Evolutionary conservation across 2,888 invertebrate species (phyloP).

Genomic region (Epistrophe grossulariae): DNA sequence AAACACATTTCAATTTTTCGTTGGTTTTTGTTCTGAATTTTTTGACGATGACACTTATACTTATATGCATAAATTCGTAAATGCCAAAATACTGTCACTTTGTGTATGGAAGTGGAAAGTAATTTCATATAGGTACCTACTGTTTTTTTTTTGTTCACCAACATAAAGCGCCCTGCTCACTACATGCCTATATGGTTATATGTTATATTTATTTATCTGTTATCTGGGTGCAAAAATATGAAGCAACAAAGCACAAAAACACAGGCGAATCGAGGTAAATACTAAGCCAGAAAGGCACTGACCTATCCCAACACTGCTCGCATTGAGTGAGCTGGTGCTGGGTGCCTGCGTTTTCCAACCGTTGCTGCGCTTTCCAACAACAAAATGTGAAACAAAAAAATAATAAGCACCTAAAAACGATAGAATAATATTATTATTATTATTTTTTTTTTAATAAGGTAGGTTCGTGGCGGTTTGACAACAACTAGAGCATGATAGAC

Average conservation of each 20-base stretch:
- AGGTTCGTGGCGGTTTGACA: constrained; percentile 51
- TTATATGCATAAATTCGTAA: constrained; percentile 24
- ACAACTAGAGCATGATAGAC: constrained; percentile 67
- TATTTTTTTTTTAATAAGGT: constrained; percentile 9
- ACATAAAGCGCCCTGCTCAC: constrained; percentile 5
- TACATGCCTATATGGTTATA: not conserved
- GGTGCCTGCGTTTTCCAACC: not conserved
- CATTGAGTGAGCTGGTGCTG: constrained; percentile 52
- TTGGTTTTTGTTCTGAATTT: not conserved
- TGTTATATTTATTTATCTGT: constrained; percentile 53
- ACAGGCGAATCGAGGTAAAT: constrained; percentile 50
- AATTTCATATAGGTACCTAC: not conserved
- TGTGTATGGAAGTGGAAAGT: constrained; percentile 32
- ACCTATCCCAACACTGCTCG: constrained; percentile 66
- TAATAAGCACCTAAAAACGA: constrained; percentile 39
- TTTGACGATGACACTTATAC: constrained; percentile 5
- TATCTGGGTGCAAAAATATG: constrained; percentile 63
- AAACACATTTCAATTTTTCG: not conserved
- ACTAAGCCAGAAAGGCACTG: constrained; percentile 62
- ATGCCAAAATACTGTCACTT: constrained; percentile 44
- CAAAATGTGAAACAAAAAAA: not conserved
- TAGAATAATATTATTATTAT: constrained; percentile 15
- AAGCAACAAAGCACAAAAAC: constrained; percentile 43
- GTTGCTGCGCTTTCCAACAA: constrained; percentile 15
- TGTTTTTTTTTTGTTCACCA: not conserved